Percentiles rank a stretch among this genome's conserved stretches.
Conservation (phyloP, 2,797 vertebrate species). For the Mycteria americana region DNA sequence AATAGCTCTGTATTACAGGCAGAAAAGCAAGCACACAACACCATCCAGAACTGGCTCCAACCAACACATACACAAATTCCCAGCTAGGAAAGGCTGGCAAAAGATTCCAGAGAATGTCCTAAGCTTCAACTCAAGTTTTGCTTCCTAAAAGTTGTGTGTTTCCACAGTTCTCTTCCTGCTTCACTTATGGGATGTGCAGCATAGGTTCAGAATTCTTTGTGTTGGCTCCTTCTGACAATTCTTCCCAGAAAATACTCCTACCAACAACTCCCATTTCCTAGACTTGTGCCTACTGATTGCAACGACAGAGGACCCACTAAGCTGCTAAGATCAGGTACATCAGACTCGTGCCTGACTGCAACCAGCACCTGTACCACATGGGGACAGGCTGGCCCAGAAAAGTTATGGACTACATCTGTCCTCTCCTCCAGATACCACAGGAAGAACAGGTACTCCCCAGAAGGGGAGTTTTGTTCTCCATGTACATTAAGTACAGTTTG, state of each 20-base stretch:
- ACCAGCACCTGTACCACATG: not conserved
- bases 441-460: not conserved
- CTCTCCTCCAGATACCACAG: not conserved
- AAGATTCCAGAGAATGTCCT: not conserved
- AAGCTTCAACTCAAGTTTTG: not conserved
- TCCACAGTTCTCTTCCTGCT: not conserved
- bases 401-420: not conserved
- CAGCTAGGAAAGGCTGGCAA: not conserved
- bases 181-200: not conserved
- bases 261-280: not conserved
- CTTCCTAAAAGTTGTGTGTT: not conserved
- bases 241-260: not conserved
- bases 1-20: not conserved
- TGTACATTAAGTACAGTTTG: not conserved
- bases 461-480: not conserved
- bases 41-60: not conserved
- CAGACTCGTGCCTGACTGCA: accelerated
- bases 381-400: not conserved
- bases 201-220: not conserved
- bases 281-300: not conserved
- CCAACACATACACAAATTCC: not conserved
- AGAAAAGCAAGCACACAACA: not conserved
- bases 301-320: not conserved
- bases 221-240: not conserved
- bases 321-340: not conserved